Base-by-base conservation (phyloP, 2,888 invertebrate genomes). In the Eustalomyia histrio region DNA sequence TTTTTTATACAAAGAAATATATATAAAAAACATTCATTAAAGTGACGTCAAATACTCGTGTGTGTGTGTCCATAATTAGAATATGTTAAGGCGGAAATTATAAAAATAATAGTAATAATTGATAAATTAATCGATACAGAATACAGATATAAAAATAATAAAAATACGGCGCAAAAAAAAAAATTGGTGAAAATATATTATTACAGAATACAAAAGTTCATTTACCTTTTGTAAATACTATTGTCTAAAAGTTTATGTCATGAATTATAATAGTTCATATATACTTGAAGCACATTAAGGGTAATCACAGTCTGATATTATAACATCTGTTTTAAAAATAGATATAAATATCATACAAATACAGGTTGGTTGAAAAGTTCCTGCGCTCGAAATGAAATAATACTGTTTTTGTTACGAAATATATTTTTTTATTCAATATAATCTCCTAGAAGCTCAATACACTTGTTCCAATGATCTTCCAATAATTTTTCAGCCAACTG, bases 131-230 rank as follows among this genome's bases (percentile, higher is more conserved):
- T 61, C 43, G 61, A 43, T 43, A 43, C 16, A 61, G 8, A 60
- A 21, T 21, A 21, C 0, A 18, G 0, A 21, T 61, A 21, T 47
- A 47, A 47, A 47, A n/a, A 47, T 47, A 39, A 14, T 39, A 39
- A 39, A 39, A 2, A 1, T 39, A 14, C 14, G 39, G 12, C 39
- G 39, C 39, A 39, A 39, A 47, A 43, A 43, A 4, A 43, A 43
- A n/a, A n/a, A 12, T 10, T 39, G n/a, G n/a, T 47, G 2, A 47
- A 47, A 29, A 29, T 29, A 29, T 47, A 47, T 5, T n/a, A 47
- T 47, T 47, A n/a, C 2, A 47, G n/a, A 29, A 29, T 29, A 29
- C n/a, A 47, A n/a, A n/a, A 61, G 61, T 61, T 61, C 61, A 61
- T 47, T 61, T 61, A 61, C 61, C 43, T 43, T 61, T 61, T n/a